Evolutionary conservation across 1,140 invertebrate species (phyloP), one percentile per base, ranked within the genome.

Genomic region (Monochamus saltuarius): DNA sequence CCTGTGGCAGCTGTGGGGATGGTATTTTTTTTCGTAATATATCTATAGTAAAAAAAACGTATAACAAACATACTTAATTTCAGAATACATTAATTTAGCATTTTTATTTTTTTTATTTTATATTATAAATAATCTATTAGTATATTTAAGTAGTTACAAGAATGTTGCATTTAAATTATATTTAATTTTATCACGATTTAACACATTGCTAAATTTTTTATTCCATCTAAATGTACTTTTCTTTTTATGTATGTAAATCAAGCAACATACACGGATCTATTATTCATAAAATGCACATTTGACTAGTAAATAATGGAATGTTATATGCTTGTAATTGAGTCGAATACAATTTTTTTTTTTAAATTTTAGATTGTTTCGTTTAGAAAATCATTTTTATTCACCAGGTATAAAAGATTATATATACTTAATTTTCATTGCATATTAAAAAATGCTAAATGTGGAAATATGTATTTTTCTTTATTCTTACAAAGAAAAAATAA

Each of bases 1-100:
- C 75, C 80, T 87, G 59, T 85, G 84, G 80, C 82, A 85, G 70
- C 79, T 86, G 62, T 85, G 84, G 80, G 84, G 85, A 70, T 87
- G 85, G 85, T 87, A 78, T 39, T 38, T 22, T 29, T 51, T 51
- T 43, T 51, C 47, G 59, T 58, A 51, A 61, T 59, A 34, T 40
- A 40, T 38, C 34, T 19, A 8, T 74, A 73, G 16, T 76, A 74
- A 2, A 69, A 45, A 19, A 55, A 6, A 14, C 16, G 8, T 29
- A 14, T 7, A 13, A 13, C 13, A 13, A 11, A 50, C 49, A 55
- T 55, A n/a, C n/a, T 22, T 42, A 4, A 43, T 36, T 53, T 39
- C 51, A 69, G 66, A 68, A 62, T 70, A 13, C 9, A 13, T 17
- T 47, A 17, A 7, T 14, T 14, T 47, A 47, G n/a, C 17, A 17